Evolutionary conservation across 2,797 vertebrate species (phyloP).

Genomic region (Semaprochilodus insignis): DNA sequence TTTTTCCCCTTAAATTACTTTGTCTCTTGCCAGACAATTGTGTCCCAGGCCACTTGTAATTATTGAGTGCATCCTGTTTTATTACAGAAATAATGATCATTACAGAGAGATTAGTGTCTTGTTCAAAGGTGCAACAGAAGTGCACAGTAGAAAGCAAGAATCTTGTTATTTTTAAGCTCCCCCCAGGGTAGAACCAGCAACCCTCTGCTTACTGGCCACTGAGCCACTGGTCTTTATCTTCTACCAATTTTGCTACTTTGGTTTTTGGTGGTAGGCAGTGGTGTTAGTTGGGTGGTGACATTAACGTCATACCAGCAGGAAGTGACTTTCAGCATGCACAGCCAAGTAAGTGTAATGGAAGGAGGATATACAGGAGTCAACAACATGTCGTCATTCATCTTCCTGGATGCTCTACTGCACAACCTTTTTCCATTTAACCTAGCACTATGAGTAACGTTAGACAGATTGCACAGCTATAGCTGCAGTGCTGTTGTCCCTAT

Average conservation of each 20-base stretch:
- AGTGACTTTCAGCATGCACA: background rate
- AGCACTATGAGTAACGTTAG: background rate
- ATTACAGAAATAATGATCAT: background rate
- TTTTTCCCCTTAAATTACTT: background rate
- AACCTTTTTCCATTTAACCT: background rate
- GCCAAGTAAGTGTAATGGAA: background rate
- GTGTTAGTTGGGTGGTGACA: background rate
- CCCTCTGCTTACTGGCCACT: background rate
- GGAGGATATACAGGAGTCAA: background rate
- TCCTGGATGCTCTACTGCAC: background rate
- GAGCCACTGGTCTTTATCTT: slow-evolving; percentile 1
- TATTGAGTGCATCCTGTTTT: background rate
- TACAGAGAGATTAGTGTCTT: background rate
- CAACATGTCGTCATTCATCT: background rate
- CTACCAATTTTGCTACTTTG: background rate
- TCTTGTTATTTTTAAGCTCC: slow-evolving; percentile 7
- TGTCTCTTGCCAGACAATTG: background rate
- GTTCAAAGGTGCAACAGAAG: background rate
- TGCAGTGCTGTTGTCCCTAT: background rate
- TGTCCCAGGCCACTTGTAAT: background rate
- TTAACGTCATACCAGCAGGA: background rate
- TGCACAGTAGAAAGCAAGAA: slow-evolving; percentile 2
- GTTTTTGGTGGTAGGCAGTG: no score
- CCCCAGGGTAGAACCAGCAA: slow-evolving; percentile 2
- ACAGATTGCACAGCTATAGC: background rate